Evolutionary conservation across 2,113 vertebrate species (phyloP).

Genomic region (Oreochromis aureus): DNA sequence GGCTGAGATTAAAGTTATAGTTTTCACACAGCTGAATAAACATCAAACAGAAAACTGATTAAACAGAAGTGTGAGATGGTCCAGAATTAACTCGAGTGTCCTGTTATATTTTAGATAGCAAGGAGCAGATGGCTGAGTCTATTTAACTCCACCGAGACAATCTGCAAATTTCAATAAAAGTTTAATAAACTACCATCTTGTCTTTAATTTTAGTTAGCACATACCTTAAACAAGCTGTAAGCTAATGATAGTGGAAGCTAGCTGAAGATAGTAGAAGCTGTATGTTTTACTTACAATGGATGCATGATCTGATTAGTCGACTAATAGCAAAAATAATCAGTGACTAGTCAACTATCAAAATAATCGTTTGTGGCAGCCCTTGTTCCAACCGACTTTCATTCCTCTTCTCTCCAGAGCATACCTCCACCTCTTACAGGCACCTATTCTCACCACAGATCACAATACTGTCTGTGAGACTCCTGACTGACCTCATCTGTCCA

Average conservation of each 20-base stretch:
- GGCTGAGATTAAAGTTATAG: no score
- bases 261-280: no score
- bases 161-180: neutral
- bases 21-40: neutral
- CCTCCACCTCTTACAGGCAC: neutral
- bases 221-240: no score
- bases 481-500: neutral
- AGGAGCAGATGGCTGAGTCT: neutral
- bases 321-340: no score
- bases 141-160: accelerated
- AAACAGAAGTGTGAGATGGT: accelerated
- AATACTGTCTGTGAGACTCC: neutral
- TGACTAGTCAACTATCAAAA: neutral
- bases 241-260: no score
- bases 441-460: neutral
- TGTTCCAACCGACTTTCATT: neutral
- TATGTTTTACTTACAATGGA: no score
- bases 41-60: neutral
- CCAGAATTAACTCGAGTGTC: accelerated
- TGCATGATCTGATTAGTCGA: no score
- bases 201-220: no score
- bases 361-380: accelerated
- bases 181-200: no score
- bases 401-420: neutral
- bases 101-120: accelerated